These are phyloP conservation scores for Phalacrocorax brasilianus DNA, from an alignment of 2,113 vertebrate species.

Conservation along the genomic window DNA sequence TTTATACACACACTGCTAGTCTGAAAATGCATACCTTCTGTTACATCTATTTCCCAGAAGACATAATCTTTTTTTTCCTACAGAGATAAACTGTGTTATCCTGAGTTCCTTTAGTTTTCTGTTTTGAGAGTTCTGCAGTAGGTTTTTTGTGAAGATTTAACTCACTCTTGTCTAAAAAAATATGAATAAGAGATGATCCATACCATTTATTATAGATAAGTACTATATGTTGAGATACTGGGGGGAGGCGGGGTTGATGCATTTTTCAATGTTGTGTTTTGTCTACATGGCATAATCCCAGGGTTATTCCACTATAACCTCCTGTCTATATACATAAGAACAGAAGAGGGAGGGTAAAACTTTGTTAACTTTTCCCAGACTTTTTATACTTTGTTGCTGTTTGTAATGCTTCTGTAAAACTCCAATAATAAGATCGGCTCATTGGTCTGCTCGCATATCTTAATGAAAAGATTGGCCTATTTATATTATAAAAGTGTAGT, in stretches of 20 bases:
- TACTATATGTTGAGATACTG: neutral
- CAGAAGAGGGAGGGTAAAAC: neutral
- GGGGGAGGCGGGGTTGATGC: neutral
- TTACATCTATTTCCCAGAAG: neutral
- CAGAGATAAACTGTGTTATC: neutral
- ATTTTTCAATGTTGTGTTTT: neutral
- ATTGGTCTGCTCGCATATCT: neutral
- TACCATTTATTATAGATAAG: neutral
- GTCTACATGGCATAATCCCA: neutral
- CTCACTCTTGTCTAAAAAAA: neutral
- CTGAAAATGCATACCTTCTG: neutral
- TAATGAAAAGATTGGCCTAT: neutral
- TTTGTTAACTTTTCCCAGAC: neutral
- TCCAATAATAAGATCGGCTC: neutral
- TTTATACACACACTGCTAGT: neutral
- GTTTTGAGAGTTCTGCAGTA: neutral
- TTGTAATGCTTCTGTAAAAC: neutral
- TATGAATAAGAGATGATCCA: neutral
- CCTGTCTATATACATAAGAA: neutral
- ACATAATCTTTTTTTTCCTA: neutral
- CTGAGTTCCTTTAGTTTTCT: neutral
- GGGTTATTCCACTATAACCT: neutral
- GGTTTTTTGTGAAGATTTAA: neutral
- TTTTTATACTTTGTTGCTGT: neutral
- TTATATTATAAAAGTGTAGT: neutral